Base-by-base conservation (phyloP, 2,797 vertebrate genomes). In the Echiichthys vipera region DNA sequence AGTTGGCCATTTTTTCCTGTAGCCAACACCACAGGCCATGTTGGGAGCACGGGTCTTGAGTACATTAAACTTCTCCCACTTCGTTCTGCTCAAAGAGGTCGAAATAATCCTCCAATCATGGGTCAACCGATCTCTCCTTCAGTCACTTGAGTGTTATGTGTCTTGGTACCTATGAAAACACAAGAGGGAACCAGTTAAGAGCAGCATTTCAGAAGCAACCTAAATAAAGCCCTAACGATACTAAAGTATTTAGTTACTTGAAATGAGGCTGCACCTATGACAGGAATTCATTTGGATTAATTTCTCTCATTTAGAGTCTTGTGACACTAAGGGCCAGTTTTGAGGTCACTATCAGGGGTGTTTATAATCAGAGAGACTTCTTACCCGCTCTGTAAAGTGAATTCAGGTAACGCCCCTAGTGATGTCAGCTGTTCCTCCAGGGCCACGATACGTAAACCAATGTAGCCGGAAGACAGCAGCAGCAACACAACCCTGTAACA, bases 391-490 rank as follows among this genome's bases (percentile, higher is more conserved):
- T 93, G 91, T 50, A 94, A 77, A 29, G 90, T 92, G 89, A 95
- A 92, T 66, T 94, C 91, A 0, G 95, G 91, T 80, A 94, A 84
- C 0, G 95, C 95, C 20, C 94, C 95, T 0, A 90, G 64, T 0
- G 94, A 91, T 0, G 65, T 93, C 84, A 97, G 86, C 89, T 96
- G 96, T 73, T 96, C 93, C 75, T 98, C 97, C 83, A 98, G 87
- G 47, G 95, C 96, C 36, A 89, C 78, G 0, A 97, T 96, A 29
- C 96, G 95, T 59, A 97, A 87, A 11, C 95, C 95, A 0, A 98
- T 96, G 86, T 97, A 97, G n/a, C 95, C 95, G 0, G 95, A 97
- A 47, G 95, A 96, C 77, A 97, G 82, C 76, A 98, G 93, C 71
- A 97, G 88, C 71, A 95, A 83, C 55, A 96, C 81, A 51, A 95